Evolutionary conservation across 2,797 vertebrate species (phyloP).

Genomic region (Rhabdomys pumilio): DNA sequence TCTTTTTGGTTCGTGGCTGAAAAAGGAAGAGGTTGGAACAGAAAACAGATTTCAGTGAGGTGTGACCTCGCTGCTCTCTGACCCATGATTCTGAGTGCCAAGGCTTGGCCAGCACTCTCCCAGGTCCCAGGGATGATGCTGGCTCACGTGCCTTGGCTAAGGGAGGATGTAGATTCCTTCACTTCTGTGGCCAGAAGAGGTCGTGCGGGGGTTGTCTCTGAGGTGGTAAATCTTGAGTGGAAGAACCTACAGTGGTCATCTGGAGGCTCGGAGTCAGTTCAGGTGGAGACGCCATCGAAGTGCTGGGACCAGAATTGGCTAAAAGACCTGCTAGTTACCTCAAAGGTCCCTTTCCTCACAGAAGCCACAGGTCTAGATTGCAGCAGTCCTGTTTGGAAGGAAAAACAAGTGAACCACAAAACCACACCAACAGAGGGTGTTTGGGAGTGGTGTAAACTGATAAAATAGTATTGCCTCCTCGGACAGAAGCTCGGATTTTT

Average conservation of each 20-base stretch:
- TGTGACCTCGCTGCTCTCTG: background rate
- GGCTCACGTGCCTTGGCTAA: background rate
- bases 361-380: slow-evolving; percentile 39
- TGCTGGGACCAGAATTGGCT: background rate
- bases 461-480: background rate
- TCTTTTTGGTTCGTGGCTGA: background rate
- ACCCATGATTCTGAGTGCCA: background rate
- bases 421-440: background rate
- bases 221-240: slow-evolving; percentile 20
- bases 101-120: background rate
- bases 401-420: background rate
- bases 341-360: background rate
- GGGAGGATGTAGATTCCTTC: slow-evolving; percentile 6
- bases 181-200: slow-evolving; percentile 42
- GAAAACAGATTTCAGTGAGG: background rate
- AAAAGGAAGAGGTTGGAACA: background rate
- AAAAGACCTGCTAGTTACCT: background rate
- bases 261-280: too few species aligned
- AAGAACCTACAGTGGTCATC: background rate
- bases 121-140: background rate
- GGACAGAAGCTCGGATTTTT: slow-evolving; percentile 34
- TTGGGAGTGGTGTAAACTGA: slow-evolving; percentile 22
- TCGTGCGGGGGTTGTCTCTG: background rate
- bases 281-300: background rate
- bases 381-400: background rate